Base-by-base conservation (phyloP, 2,113 vertebrate species). In the Monopterus albus region DNA sequence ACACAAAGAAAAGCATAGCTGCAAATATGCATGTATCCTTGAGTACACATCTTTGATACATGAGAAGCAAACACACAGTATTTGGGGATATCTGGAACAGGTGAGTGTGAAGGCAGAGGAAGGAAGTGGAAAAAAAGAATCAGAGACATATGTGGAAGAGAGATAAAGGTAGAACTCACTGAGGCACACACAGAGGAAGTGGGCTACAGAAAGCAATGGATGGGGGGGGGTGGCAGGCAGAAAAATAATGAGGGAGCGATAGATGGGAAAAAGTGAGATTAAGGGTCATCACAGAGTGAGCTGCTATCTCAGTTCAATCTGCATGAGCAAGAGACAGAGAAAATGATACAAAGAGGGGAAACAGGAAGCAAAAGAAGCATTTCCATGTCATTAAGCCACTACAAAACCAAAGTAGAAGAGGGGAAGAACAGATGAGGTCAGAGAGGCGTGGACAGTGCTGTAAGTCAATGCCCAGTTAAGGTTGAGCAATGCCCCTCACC, bases 51-150 rank as follows among this genome's bases (percentile, higher is more conserved):
- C 23, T 28, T 39, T 20, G 17, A 31, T 14, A 59, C 68, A 55
- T 17, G 40, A 40, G 21, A 61, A 7, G 46, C 45, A 68, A 46
- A 36, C 39, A 71, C 40, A 26, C 35, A 21, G 31, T 33, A 74
- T 64, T 38, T 53, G 33, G 47, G 26, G 65, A 79, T 65, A 81
- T 79, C 59, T 82, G 53, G 74, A 85, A 82, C 80, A 84, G 69
- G 81, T 65, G 62, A 82, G 68, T 50, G 46, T 59, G 45, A 79
- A 79, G 68, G 38, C 43, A 66, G 74, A 66, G 38, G 23, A 40
- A 33, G 8, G 39, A 9, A 38, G 14, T 17, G 3, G 14, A 5
- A 2, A n/a, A 40, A 35, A 51, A 50, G 1, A 28, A 8, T 17
- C 4, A 8, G n/a, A 46, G 38, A 58, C 39, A 67, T 31, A 62